These are phyloP conservation scores for Gobio gobio DNA, from an alignment of 2,113 vertebrate genomes.

Conservation along the genomic window DNA sequence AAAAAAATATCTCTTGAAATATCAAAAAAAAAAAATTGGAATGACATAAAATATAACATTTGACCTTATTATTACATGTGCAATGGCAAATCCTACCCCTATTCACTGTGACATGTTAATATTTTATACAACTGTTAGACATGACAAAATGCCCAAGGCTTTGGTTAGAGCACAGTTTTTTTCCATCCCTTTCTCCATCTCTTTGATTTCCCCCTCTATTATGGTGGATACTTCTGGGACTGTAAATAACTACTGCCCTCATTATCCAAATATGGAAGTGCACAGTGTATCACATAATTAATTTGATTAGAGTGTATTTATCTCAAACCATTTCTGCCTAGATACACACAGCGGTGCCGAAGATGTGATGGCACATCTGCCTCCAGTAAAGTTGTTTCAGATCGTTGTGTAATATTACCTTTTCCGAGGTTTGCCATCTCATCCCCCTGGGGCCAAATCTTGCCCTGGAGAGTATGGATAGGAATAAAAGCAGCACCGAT, in stretches of 20 bases:
- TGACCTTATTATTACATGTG: conserved; percentile 56
- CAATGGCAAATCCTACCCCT: conserved; percentile 33
- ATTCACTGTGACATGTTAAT: conserved; percentile 71
- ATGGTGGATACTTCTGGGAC: conserved; percentile 46
- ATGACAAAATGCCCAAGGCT: conserved; percentile 68
- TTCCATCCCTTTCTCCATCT: conserved; percentile 50
- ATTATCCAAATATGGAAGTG: conserved; percentile 70
- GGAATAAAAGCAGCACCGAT: conserved; percentile 18
- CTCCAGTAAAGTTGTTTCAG: conserved; percentile 28
- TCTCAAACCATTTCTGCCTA: conserved; percentile 51
- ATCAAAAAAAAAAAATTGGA: no score
- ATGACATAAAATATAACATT: not conserved
- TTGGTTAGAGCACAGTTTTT: conserved; percentile 48
- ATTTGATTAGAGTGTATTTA: conserved; percentile 63
- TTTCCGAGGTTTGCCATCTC: conserved; percentile 19
- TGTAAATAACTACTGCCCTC: conserved; percentile 75
- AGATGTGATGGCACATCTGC: conserved; percentile 11
- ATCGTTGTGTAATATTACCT: conserved; percentile 27
- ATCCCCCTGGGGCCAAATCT: conserved; percentile 6
- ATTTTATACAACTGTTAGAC: conserved; percentile 73
- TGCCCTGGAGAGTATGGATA: not conserved
- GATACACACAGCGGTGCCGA: conserved; percentile 32
- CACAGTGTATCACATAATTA: conserved; percentile 62
- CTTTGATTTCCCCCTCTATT: conserved; percentile 32
- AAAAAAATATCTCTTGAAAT: no score